Evolutionary conservation across 1,140 invertebrate species (phyloP).

Genomic region (Diabrotica virgifera): DNA sequence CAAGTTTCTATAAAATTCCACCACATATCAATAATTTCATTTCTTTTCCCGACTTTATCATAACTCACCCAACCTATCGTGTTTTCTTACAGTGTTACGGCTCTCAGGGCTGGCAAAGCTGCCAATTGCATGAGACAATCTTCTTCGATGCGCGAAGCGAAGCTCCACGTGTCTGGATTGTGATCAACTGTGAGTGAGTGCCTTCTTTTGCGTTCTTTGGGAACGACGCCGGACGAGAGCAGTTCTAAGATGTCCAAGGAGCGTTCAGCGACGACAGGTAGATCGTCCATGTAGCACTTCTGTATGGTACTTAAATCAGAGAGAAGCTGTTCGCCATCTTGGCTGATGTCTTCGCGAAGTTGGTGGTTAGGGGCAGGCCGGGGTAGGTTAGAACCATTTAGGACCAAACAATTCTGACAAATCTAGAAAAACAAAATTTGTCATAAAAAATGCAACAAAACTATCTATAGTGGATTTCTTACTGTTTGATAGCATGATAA

Average conservation of each 20-base stretch:
- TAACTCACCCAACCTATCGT: constrained; percentile 6
- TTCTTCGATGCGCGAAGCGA: constrained; percentile 39
- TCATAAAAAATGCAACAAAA: neutral
- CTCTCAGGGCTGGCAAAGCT: constrained; percentile 39
- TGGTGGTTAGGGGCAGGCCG: constrained; percentile 38
- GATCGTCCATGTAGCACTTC: constrained; percentile 39
- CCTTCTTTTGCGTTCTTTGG: constrained; percentile 33
- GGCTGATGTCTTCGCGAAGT: constrained; percentile 41
- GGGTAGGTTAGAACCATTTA: constrained; percentile 20
- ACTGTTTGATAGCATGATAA: no score
- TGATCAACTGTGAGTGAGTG: constrained; percentile 25
- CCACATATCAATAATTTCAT: no score
- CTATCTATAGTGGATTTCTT: neutral
- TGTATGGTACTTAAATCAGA: constrained; percentile 41
- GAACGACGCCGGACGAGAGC: constrained; percentile 5
- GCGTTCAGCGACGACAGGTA: constrained; percentile 27
- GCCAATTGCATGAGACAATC: constrained; percentile 40
- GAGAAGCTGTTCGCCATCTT: constrained; percentile 43
- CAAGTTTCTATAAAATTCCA: no score
- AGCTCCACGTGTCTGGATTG: constrained; percentile 34
- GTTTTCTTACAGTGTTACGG: constrained; percentile 38
- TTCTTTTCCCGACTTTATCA: no score
- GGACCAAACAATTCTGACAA: constrained; percentile 23
- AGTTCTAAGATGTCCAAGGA: constrained; percentile 30
- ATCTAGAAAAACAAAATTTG: constrained; percentile 9